phyloP scores from a whole-genome alignment of 2,113 vertebrate species.

The Procapra przewalskii region DNA sequence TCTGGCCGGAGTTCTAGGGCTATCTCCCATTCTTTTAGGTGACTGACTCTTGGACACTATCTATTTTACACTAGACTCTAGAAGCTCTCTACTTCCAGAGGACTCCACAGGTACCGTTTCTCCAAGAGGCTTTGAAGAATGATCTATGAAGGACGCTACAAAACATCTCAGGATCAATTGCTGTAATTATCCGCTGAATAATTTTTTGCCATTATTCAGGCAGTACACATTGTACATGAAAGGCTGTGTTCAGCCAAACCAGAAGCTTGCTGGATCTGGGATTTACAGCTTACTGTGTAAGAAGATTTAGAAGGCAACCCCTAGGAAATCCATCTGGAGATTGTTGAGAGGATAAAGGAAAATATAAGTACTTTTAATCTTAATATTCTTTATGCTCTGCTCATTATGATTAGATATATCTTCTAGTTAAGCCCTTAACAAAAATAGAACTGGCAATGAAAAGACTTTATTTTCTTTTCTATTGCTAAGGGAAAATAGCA shows the following conservation, averaged over 20 bases:
- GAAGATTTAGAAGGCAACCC: constrained; percentile 67
- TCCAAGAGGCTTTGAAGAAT: constrained; percentile 66
- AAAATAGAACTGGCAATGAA: constrained; percentile 64
- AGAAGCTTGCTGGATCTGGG: constrained; percentile 59
- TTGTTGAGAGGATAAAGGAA: constrained; percentile 73
- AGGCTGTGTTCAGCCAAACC: constrained; percentile 59
- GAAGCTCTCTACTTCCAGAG: constrained; percentile 27
- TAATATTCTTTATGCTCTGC: constrained; percentile 73
- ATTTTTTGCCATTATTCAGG: constrained; percentile 68
- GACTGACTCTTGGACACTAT: background rate
- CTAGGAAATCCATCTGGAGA: constrained; percentile 75
- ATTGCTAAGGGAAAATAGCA: constrained; percentile 62
- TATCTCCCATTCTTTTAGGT: rapidly evolving
- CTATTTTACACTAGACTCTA: background rate
- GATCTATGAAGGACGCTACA: constrained; percentile 49
- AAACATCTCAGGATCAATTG: constrained; percentile 72
- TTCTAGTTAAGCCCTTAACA: constrained; percentile 65
- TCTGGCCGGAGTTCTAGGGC: rapidly evolving
- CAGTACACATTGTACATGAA: constrained; percentile 63
- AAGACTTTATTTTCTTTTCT: constrained; percentile 68
- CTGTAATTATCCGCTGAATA: constrained; percentile 72
- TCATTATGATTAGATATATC: constrained; percentile 71
- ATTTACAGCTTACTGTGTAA: constrained; percentile 66
- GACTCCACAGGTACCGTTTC: background rate
- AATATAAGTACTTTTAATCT: constrained; percentile 73